Base-by-base conservation (phyloP, 2,797 vertebrate species). In the Hafferia zeledoni region DNA sequence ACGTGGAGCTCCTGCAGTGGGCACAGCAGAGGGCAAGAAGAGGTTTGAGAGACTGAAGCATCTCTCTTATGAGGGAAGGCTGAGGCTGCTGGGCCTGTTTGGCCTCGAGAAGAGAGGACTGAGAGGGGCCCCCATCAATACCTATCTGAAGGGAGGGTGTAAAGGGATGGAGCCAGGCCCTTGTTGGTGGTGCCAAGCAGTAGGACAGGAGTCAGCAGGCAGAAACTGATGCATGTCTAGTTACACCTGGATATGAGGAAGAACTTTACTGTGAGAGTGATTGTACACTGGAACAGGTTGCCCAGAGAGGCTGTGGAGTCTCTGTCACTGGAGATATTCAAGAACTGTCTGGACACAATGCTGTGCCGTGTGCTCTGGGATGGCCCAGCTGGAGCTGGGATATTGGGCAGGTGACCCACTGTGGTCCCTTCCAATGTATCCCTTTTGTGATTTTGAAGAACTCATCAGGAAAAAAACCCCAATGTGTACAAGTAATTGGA, bases 161-260 rank as follows among this genome's bases (percentile, higher is more conserved):
- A 16, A 13, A 56, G 70, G 31, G 43, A 44, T 37, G 28, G 43
- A 69, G 17, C 49, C 31, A 49, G 23, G 35, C 28, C 6, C 27
- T 55, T 75, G 7, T 61, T 50, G 47, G 47, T 60, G 30, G 23
- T 43, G 22, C 49, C n/a, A 17, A 56, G 13, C 22, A 69, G 17
- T 8, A 56, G 43, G 27, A 10, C 10, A n/a, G 33, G 23, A 76
- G 19, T 44, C 35, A 63, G 3, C 0, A 1, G 18, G 7, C 9
- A 14, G 41, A 43, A 89, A 49, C 16, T 19, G 27, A 35, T 27
- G 27, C 27, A 17, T 4, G 20, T 43, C 6, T 61, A 63, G 16
- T n/a, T 49, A 31, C 49, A 7, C 13, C 30, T 64, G 35, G 56
- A 49, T 22, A 22, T 49, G 31, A 33, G 17, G 5, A 43, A 35